These are phyloP conservation scores for Montifringilla adamsi DNA, from an alignment of 2,113 vertebrate genomes.

Conservation along the genomic window DNA sequence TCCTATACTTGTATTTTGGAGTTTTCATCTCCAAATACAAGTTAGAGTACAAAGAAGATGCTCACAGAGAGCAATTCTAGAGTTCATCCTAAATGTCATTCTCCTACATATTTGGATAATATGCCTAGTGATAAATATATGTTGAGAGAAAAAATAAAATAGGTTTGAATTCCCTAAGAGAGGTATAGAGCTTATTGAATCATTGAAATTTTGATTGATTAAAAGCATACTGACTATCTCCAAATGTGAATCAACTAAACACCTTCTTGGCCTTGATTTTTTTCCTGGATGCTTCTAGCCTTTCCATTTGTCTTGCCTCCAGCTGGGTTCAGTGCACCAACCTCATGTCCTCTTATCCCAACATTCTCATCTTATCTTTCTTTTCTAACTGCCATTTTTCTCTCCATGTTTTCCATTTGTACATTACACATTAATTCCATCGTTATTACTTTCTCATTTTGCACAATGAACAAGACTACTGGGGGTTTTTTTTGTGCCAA, in stretches of 20 bases:
- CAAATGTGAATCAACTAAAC: background rate
- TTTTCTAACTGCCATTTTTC: background rate
- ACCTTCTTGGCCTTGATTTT: background rate
- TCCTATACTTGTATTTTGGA: background rate
- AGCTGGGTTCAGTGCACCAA: background rate
- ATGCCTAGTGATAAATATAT: background rate
- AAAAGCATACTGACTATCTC: background rate
- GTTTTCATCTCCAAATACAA: background rate
- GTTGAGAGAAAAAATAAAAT: background rate
- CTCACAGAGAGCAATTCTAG: background rate
- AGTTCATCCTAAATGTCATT: background rate
- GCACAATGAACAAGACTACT: background rate
- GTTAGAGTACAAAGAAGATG: rapidly evolving
- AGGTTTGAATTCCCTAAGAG: background rate
- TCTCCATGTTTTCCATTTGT: background rate
- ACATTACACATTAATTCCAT: background rate
- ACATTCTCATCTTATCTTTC: background rate
- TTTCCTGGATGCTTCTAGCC: background rate
- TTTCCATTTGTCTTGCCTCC: background rate
- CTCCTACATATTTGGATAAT: background rate
- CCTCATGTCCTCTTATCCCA: background rate
- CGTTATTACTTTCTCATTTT: background rate
- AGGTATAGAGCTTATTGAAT: background rate
- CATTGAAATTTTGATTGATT: background rate
- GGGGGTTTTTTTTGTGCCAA: background rate